phyloP scores from a whole-genome alignment of 2,113 vertebrate species.

The Urocolius indicus region DNA sequence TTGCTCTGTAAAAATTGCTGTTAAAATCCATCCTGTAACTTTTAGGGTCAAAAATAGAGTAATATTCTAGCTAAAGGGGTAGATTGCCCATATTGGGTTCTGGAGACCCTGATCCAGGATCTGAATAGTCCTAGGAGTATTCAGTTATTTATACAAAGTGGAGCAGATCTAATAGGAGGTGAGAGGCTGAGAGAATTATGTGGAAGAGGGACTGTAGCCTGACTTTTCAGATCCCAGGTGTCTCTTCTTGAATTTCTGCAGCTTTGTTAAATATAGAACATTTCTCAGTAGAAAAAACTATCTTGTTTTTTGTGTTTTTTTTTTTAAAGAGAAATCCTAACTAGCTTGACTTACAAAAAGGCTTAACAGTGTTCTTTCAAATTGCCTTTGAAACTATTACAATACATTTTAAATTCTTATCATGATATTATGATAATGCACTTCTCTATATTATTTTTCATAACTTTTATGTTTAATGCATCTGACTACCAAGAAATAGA shows the following conservation, averaged over 20 bases:
- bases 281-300: slow-evolving; percentile 30
- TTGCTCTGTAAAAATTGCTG: not conserved
- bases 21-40: not conserved
- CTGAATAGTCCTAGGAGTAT: slow-evolving; percentile 15
- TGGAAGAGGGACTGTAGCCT: slow-evolving; percentile 19
- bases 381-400: not conserved
- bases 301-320: not conserved
- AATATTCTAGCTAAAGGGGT: not conserved
- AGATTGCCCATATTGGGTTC: not conserved
- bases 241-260: slow-evolving; percentile 6
- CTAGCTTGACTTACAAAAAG: not conserved
- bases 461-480: not conserved
- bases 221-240: slow-evolving; percentile 31
- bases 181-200: slow-evolving; percentile 24
- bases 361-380: not conserved
- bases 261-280: slow-evolving; percentile 27
- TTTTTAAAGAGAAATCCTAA: not conserved
- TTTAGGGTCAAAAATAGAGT: slow-evolving; percentile 18
- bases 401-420: not conserved
- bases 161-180: slow-evolving; percentile 58
- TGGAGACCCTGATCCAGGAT: not conserved
- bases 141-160: slow-evolving; percentile 53
- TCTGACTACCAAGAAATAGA: not conserved
- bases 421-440: not conserved
- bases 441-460: not conserved